Base-by-base conservation (phyloP, 2,888 invertebrate species). In the Amiota mariae region DNA sequence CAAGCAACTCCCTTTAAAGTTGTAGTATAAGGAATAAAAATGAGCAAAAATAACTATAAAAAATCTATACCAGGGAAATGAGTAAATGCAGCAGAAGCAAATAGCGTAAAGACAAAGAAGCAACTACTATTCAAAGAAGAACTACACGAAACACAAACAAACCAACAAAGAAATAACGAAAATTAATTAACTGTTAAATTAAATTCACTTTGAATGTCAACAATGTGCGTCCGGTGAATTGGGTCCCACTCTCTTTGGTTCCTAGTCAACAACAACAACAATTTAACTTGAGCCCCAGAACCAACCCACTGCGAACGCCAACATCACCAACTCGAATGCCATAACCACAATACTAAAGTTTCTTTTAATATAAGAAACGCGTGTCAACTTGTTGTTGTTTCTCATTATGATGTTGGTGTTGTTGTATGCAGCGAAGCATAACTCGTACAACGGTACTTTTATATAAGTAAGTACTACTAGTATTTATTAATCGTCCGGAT, bases 101-200 rank as follows among this genome's bases (percentile, higher is more conserved):
- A 61, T 57, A 75, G 54, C 70, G n/a, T n/a, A 66, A 56, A n/a
- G 70, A 13, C 18, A 61, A 48, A 71, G 51, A 12, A 13, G 15
- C 48, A n/a, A 49, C 48, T 64, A 74, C n/a, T n/a, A n/a, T n/a
- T 15, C 46, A 46, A 46, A 64, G n/a, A 67, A 13, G 11, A 57
- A 47, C 3, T 24, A 59, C 57, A 71, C 51, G 3, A 71, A 59
- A 18, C 57, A 47, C 54, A 49, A 54, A 64, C 64, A 51, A 47
- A n/a, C n/a, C n/a, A n/a, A 64, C 56, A 72, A 75, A 75, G 66
- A 71, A 77, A 72, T 68, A 74, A 75, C 57, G 74, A 86, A 84
- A 84, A 83, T 84, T 83, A 86, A 87, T 87, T 87, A 87, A 82
- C 82, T 81, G 80, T 80, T 76, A 80, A 87, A 86, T 85, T 79